Evolutionary conservation across 1,140 invertebrate genomes (phyloP).

Genomic region (Muscidifurax raptorellus): DNA sequence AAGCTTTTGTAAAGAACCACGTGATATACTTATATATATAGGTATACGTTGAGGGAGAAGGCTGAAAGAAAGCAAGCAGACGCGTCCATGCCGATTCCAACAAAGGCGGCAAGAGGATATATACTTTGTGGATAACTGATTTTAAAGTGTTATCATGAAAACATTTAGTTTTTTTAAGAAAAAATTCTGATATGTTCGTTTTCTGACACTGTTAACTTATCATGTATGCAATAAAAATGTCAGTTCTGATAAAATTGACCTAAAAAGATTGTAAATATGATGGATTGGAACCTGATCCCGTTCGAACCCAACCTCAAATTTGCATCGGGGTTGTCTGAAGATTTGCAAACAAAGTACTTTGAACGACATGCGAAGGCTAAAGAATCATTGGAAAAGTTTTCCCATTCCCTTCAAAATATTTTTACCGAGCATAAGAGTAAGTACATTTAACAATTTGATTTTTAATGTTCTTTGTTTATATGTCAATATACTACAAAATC

Average conservation of each 20-base stretch:
- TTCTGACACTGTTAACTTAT: neutral
- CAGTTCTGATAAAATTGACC: constrained; percentile 41
- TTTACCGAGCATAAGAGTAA: constrained; percentile 63
- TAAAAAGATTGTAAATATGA: constrained; percentile 32
- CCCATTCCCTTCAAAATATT: constrained; percentile 50
- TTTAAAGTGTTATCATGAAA: neutral
- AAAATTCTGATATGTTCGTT: constrained; percentile 18
- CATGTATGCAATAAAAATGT: constrained; percentile 55
- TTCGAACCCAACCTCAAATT: constrained; percentile 55
- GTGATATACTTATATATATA: neutral
- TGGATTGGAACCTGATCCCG: constrained; percentile 23
- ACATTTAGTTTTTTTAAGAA: constrained; percentile 16
- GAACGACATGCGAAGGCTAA: constrained; percentile 52
- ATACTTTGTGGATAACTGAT: neutral
- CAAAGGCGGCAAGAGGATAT: neutral
- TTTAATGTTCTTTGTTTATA: neutral
- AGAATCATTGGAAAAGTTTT: constrained; percentile 55
- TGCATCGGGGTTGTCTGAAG: constrained; percentile 40
- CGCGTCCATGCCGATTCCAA: no score
- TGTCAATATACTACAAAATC: neutral
- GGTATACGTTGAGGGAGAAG: no score
- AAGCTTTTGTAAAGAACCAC: neutral
- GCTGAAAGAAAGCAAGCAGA: neutral
- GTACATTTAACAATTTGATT: constrained; percentile 52
- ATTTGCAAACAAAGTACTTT: constrained; percentile 53